Percentiles rank a stretch among this genome's conserved stretches.
Conservation (phyloP, 2,113 vertebrate species). For the Cacatua alba region DNA sequence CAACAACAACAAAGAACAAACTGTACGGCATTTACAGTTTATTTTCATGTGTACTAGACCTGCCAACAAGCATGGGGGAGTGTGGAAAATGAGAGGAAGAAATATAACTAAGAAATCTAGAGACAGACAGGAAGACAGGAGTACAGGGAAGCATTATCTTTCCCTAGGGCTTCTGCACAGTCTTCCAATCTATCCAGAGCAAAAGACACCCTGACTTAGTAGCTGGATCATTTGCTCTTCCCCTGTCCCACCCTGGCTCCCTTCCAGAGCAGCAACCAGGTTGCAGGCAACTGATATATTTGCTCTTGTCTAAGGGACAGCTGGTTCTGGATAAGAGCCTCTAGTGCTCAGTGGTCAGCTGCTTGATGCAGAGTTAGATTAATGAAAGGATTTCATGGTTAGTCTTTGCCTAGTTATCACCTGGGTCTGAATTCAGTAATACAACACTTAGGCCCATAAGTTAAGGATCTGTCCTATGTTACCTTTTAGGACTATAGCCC, state of each 20-base stretch:
- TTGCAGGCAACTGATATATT: constrained; percentile 11
- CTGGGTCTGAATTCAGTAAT: background rate
- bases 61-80: background rate
- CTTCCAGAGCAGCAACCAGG: background rate
- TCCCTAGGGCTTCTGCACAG: background rate
- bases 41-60: background rate
- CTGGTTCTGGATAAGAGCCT: background rate
- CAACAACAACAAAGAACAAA: background rate
- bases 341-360: background rate
- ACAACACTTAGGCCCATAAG: fast-evolving
- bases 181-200: background rate
- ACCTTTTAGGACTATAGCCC: fast-evolving
- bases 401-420: background rate
- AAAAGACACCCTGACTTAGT: background rate
- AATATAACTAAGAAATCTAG: background rate
- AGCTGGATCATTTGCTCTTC: background rate
- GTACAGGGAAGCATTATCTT: background rate
- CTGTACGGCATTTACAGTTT: constrained; percentile 12
- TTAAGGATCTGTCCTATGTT: background rate
- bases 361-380: background rate
- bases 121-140: background rate
- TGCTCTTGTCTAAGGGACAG: background rate
- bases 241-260: background rate
- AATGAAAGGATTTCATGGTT: background rate
- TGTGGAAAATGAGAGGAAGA: background rate